A percentile compares a stretch with the other conserved stretches of the same genome.
Evolutionary conservation across 2,797 vertebrate genomes (phyloP).

Genomic region (Acanthiza pusilla): DNA sequence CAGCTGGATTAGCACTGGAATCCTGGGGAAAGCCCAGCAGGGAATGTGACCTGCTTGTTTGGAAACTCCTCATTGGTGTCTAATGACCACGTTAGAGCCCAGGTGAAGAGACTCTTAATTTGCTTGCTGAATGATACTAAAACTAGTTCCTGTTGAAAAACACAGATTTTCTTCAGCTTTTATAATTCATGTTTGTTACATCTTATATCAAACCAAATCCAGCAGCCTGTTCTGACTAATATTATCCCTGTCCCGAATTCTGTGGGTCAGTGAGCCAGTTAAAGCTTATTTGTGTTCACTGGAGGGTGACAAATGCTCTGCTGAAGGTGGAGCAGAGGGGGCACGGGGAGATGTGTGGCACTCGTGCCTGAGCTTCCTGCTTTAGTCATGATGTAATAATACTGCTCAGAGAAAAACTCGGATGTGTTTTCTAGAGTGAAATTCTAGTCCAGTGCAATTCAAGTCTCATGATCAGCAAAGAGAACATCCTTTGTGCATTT

Average conservation of each 20-base stretch:
- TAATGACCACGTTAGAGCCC: not conserved
- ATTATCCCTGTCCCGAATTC: not conserved
- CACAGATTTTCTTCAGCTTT: not conserved
- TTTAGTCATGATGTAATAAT: not conserved
- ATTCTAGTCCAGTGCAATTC: not conserved
- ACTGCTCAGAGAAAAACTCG: fast-evolving
- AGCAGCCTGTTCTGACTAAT: not conserved
- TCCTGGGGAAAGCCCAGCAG: not conserved
- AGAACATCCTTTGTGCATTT: not conserved
- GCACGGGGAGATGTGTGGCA: not conserved
- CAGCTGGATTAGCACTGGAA: not conserved
- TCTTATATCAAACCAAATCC: not conserved
- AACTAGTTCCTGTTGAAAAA: not conserved
- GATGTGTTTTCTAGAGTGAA: not conserved
- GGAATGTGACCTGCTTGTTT: not conserved
- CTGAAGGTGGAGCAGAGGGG: not conserved
- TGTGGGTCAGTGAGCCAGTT: not conserved
- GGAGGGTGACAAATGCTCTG: not conserved
- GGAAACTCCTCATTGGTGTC: not conserved
- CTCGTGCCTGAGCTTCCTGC: not conserved
- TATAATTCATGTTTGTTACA: not conserved
- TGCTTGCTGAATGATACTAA: not conserved
- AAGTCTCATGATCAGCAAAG: not conserved
- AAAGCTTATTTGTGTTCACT: not conserved
- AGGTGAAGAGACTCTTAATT: not conserved